A percentile compares a stretch with the other conserved stretches of the same genome.
phyloP scores from a whole-genome alignment of 2,888 invertebrate genomes.

The Eupithecia inturbata region DNA sequence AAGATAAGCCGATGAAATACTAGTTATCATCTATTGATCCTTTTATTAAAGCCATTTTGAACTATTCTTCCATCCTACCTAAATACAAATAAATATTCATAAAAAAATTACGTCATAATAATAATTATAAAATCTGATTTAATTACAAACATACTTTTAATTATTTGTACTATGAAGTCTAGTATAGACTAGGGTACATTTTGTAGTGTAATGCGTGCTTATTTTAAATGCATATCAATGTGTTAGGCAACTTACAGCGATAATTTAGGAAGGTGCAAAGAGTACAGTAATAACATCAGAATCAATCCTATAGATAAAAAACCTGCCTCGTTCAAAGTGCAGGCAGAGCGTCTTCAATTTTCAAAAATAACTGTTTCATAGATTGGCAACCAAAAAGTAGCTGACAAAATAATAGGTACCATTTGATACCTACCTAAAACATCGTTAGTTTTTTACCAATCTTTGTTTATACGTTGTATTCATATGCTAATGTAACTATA shows the following conservation, averaged over 20 bases:
- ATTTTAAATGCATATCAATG: not conserved
- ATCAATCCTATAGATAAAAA: not conserved
- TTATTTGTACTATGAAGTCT: not conserved
- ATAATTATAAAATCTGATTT: not conserved
- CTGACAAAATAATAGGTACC: not conserved
- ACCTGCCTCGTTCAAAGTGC: too few relatives aligned
- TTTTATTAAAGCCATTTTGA: not conserved
- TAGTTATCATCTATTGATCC: not conserved
- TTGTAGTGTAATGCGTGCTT: not conserved
- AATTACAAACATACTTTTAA: not conserved
- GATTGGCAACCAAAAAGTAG: not conserved
- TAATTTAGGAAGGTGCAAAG: not conserved
- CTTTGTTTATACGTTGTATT: not conserved
- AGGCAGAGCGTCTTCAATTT: too few relatives aligned
- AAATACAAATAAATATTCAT: not conserved
- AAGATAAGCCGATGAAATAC: not conserved
- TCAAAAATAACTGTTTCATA: not conserved
- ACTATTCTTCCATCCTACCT: not conserved
- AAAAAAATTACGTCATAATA: not conserved
- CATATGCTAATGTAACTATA: not conserved
- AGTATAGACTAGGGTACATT: not conserved
- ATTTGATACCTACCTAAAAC: not conserved
- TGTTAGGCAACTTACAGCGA: not conserved
- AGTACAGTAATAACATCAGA: not conserved
- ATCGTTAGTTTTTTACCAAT: not conserved